phyloP scores from a whole-genome alignment of 64 coral and sea anemone species.

The Acropora tenuis region DNA sequence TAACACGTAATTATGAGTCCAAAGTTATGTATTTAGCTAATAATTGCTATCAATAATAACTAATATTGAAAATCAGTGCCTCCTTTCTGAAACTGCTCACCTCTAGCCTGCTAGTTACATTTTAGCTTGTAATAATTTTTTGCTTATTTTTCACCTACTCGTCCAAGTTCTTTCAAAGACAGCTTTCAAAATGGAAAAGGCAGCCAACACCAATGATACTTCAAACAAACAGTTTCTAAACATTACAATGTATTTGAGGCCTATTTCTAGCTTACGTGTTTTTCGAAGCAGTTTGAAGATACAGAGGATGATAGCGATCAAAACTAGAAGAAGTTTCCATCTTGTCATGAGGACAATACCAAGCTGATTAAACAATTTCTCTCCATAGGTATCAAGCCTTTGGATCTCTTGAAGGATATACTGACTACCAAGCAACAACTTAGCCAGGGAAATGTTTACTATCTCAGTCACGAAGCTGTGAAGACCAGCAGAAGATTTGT shows the following conservation, averaged over 20 bases:
- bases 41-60: too few relatives aligned
- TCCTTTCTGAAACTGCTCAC: too few relatives aligned
- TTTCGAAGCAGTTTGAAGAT: conserved; percentile 13
- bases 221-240: background rate
- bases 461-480: background rate
- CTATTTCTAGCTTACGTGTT: background rate
- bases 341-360: background rate
- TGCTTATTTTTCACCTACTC: too few relatives aligned
- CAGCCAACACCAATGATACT: too few relatives aligned
- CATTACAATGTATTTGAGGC: background rate
- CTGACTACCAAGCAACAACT: background rate
- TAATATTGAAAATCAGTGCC: too few relatives aligned
- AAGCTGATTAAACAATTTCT: conserved; percentile 7
- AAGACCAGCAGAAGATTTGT: background rate
- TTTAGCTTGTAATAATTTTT: too few relatives aligned
- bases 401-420: conserved; percentile 18
- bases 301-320: background rate
- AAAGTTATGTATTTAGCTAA: too few relatives aligned
- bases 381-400: conserved; percentile 18
- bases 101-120: too few relatives aligned
- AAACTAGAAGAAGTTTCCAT: conserved; percentile 36
- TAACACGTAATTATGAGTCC: too few relatives aligned
- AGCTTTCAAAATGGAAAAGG: too few relatives aligned
- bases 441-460: background rate
- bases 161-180: too few relatives aligned